Evolutionary conservation across 2,113 vertebrate genomes (phyloP).

Genomic region (Caracal caracal): DNA sequence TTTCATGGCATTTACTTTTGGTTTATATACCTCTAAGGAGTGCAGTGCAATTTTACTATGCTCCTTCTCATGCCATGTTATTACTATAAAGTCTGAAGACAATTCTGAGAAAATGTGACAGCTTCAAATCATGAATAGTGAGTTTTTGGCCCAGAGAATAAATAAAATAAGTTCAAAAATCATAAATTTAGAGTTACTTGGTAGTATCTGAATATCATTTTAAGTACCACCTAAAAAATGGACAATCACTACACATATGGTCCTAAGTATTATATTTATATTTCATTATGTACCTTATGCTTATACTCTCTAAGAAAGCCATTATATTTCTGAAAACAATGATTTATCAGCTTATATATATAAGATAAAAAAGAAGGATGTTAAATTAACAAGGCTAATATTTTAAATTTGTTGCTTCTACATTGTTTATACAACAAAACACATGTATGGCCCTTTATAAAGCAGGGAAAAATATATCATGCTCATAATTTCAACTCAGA

Average conservation of each 20-base stretch:
- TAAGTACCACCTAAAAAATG: not conserved
- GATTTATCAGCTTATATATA: not conserved
- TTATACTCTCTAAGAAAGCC: not conserved
- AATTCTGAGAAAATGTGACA: not conserved
- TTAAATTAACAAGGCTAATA: not conserved
- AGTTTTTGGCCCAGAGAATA: not conserved
- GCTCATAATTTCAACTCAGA: not conserved
- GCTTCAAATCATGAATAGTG: not conserved
- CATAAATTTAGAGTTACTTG: not conserved
- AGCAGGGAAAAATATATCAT: not conserved
- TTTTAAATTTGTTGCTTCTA: not conserved
- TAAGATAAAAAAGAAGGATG: not conserved
- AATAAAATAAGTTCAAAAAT: not conserved
- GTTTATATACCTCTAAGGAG: not conserved
- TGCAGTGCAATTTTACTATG: not conserved
- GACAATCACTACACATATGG: not conserved
- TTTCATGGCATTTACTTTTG: not conserved
- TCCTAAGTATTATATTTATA: not conserved
- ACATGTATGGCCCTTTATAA: not conserved
- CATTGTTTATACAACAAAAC: not conserved
- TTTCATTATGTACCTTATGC: not conserved
- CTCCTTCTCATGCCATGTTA: not conserved
- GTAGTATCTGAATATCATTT: not conserved
- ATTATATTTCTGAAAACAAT: not conserved
- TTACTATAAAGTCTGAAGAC: not conserved